A percentile compares a stretch with the other conserved stretches of the same genome.
These are phyloP conservation scores for Platycercus adscitus DNA, from an alignment of 2,113 vertebrate genomes.

Conservation along the genomic window DNA sequence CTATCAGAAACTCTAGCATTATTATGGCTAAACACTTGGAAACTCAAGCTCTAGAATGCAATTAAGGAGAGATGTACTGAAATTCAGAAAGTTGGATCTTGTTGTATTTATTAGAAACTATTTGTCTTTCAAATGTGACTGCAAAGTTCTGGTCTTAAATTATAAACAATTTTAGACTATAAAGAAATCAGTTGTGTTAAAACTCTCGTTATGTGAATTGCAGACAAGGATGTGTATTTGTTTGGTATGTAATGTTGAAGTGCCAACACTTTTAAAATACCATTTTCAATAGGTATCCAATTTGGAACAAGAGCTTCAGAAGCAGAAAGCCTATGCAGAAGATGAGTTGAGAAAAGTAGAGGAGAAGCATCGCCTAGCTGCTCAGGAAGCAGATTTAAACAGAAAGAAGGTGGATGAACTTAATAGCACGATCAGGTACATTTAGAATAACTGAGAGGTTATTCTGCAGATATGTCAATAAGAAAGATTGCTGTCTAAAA, in stretches of 20 bases:
- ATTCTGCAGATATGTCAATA: not conserved
- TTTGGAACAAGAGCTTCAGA: slow-evolving; percentile 89
- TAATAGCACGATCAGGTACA: slow-evolving; percentile 79
- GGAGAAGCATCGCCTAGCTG: slow-evolving; percentile 70
- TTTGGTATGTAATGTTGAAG: not conserved
- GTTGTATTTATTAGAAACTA: not conserved
- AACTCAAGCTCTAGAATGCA: not conserved
- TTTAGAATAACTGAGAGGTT: not conserved
- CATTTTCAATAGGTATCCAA: slow-evolving; percentile 79
- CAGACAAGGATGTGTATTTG: not conserved
- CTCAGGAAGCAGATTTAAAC: slow-evolving; percentile 73
- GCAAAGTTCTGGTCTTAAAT: not conserved
- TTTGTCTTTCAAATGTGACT: not conserved
- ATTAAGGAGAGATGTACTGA: not conserved
- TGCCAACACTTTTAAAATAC: not conserved
- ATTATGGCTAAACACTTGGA: not conserved
- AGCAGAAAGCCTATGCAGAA: slow-evolving; percentile 74
- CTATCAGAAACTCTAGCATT: not conserved
- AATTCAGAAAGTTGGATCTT: not conserved
- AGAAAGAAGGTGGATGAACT: slow-evolving; percentile 78
- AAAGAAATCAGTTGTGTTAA: not conserved
- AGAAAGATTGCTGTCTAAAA: not conserved
- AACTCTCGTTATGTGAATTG: not conserved
- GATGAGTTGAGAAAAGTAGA: slow-evolving; percentile 78
- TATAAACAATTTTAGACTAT: not conserved